A percentile compares a stretch with the other conserved stretches of the same genome.
These are phyloP conservation scores for Harpalus rubripes DNA, from an alignment of 2,888 invertebrate species.

Conservation along the genomic window DNA sequence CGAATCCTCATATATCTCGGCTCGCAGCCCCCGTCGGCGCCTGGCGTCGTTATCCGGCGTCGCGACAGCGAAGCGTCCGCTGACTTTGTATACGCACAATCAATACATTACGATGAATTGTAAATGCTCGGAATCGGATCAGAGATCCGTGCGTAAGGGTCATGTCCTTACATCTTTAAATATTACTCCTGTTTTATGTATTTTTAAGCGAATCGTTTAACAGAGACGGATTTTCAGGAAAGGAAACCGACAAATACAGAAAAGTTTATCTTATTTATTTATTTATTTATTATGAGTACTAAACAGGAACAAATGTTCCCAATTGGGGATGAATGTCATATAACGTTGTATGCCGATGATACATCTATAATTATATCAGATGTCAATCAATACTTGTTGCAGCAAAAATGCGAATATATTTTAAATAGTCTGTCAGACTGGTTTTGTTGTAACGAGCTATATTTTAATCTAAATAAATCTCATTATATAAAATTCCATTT, in stretches of 20 bases:
- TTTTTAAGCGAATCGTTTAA: slow-evolving; percentile 49
- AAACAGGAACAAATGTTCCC: too few species aligned
- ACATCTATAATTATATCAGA: too few species aligned
- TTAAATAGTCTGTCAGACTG: too few species aligned
- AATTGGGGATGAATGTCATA: too few species aligned
- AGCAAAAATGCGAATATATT: too few species aligned
- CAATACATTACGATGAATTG: slow-evolving; percentile 64
- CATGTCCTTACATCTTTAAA: slow-evolving; percentile 23
- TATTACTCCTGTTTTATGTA: slow-evolving; percentile 34
- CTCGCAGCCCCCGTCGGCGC: slow-evolving; percentile 7
- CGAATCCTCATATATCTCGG: slow-evolving; percentile 61
- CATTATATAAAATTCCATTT: too few species aligned
- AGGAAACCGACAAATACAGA: neutral
- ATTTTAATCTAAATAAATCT: too few species aligned
- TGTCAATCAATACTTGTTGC: too few species aligned
- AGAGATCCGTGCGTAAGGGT: slow-evolving; percentile 28
- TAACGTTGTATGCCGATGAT: too few species aligned
- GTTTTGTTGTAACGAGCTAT: too few species aligned
- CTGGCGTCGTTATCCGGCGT: slow-evolving; percentile 41
- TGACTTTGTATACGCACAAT: slow-evolving; percentile 58
- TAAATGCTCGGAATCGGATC: slow-evolving; percentile 38
- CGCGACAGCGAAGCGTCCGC: slow-evolving; percentile 5
- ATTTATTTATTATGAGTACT: too few species aligned
- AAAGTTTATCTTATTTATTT: too few species aligned
- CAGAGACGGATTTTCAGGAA: slow-evolving; percentile 17